Base-by-base conservation (phyloP, 2,888 invertebrate genomes). In the Lysandra bellargus region DNA sequence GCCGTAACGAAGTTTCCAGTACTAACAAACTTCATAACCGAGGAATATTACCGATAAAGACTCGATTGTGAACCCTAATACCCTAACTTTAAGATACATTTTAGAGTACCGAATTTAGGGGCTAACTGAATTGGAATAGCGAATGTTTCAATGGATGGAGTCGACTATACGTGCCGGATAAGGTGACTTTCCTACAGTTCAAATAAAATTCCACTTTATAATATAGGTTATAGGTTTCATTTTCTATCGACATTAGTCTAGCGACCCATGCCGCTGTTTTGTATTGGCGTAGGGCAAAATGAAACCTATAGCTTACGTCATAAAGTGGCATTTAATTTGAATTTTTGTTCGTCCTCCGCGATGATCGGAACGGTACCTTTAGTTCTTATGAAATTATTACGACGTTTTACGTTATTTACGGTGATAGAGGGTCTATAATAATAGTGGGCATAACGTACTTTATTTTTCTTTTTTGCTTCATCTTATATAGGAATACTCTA, bases 81-180 rank as follows among this genome's bases (percentile, higher is more conserved):
- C 4, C n/a, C n/a, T 4, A 1, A 14, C 4, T 9, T 49, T 49
- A 75, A 9, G 33, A 4, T 23, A 4, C 12, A 75, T 23, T 75
- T 75, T 23, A 49, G 75, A 2, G 44, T 75, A 12, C 44, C 6
- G 2, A 1, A 17, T 17, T 76, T 44, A 57, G 30, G 33, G 76
- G 33, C 53, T 76, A 76, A 76, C 76, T 57, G 53, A 76, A 76
- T 57, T 76, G 33, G 76, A 76, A 76, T 76, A 53, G 76, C 17
- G 33, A 76, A 76, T 57, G 76, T 76, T 33, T 76, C 17, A 53
- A 75, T 75, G 5, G 33, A 57, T 33, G 14, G 33, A 30, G 7
- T 23, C n/a, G 61, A 6, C n/a, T 23, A 61, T 61, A 61, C 61
- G 23, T 23, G 23, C 23, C 7, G 57, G 57, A 0, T 61, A 61